phyloP scores from a whole-genome alignment of 2,888 invertebrate genomes.

The Ptilodon capucinus region DNA sequence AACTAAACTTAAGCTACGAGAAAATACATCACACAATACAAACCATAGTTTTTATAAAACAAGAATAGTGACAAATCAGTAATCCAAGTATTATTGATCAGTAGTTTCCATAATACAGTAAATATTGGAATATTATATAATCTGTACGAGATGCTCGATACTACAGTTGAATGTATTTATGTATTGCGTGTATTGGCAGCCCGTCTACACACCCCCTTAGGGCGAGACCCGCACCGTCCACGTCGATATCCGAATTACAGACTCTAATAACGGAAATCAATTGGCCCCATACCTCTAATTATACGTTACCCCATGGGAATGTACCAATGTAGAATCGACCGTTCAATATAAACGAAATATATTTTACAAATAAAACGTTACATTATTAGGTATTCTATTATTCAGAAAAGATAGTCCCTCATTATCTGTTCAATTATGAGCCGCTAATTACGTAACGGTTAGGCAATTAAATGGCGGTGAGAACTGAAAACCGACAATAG shows the following conservation, averaged over 20 bases:
- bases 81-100: no score
- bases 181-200: slow-evolving; percentile 12
- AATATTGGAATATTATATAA: no score
- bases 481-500: slow-evolving; percentile 75
- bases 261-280: slow-evolving; percentile 70
- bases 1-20: no score
- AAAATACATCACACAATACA: no score
- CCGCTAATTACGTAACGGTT: slow-evolving; percentile 71
- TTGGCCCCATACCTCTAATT: slow-evolving; percentile 60
- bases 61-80: no score
- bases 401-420: slow-evolving; percentile 57
- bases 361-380: slow-evolving; percentile 42
- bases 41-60: no score
- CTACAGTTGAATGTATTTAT: no score
- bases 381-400: slow-evolving; percentile 56
- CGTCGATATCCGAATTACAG: slow-evolving; percentile 57
- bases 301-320: slow-evolving; percentile 52
- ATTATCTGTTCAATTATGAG: slow-evolving; percentile 72
- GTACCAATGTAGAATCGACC: slow-evolving; percentile 26
- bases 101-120: no score
- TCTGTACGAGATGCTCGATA: no score
- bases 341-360: slow-evolving; percentile 43
- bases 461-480: slow-evolving; percentile 74
- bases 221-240: slow-evolving; percentile 50
- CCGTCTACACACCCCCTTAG: slow-evolving; percentile 38